A percentile compares a stretch with the other conserved stretches of the same genome.
Conservation (phyloP, 2,113 vertebrate species). For the Ascaphus truei region DNA sequence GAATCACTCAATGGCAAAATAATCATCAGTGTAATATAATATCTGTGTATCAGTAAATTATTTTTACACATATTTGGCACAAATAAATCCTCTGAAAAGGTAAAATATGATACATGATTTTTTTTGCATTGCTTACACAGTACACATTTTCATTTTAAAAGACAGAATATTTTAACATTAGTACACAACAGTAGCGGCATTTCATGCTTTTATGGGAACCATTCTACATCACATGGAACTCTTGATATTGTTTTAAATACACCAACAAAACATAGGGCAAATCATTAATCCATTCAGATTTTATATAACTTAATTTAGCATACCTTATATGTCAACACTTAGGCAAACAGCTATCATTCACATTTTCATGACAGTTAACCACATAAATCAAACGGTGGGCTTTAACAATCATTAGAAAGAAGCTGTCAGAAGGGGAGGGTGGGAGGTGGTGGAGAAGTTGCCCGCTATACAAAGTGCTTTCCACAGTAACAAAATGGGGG, state of each 20-base stretch:
- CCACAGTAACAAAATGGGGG: background rate
- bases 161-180: slow-evolving; percentile 65
- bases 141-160: slow-evolving; percentile 63
- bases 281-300: slow-evolving; percentile 50
- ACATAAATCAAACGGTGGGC: background rate
- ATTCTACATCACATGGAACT: slow-evolving; percentile 53
- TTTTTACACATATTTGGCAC: slow-evolving; percentile 73
- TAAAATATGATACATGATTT: slow-evolving; percentile 56
- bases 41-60: slow-evolving; percentile 63
- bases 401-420: background rate
- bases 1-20: slow-evolving; percentile 74
- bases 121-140: slow-evolving; percentile 69
- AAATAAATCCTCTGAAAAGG: slow-evolving; percentile 65
- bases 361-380: slow-evolving; percentile 34
- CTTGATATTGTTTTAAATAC: slow-evolving; percentile 57
- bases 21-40: slow-evolving; percentile 65
- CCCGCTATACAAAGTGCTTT: background rate
- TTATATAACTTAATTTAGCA: slow-evolving; percentile 48
- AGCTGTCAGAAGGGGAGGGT: background rate
- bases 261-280: slow-evolving; percentile 57
- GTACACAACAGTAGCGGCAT: slow-evolving; percentile 61
- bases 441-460: background rate
- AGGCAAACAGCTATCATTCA: slow-evolving; percentile 45
- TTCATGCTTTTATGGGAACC: slow-evolving; percentile 71
- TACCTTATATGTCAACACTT: slow-evolving; percentile 40